Base-by-base conservation (phyloP, 1,140 invertebrate species). In the Orussus abietinus region DNA sequence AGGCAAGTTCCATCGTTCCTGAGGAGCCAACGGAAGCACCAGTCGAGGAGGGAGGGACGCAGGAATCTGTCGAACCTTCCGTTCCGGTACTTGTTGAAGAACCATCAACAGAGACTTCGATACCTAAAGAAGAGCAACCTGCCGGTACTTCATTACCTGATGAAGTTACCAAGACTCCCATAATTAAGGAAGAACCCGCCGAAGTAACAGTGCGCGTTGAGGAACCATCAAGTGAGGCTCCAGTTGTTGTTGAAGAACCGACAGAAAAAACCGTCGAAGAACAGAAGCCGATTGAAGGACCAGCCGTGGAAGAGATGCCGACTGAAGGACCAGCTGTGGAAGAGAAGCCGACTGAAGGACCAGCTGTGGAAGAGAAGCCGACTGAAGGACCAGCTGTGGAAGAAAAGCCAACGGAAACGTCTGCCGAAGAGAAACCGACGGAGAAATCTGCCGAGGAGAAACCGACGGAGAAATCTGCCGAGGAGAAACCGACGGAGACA, bases 201-300 rank as follows among this genome's bases (percentile, higher is more conserved):
- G n/a, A n/a, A n/a, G n/a, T n/a, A n/a, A n/a, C n/a, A n/a, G n/a
- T n/a, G n/a, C n/a, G n/a, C n/a, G n/a, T n/a, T 14, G 38, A 1
- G 13, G 21, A 12, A 30, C 3, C 12, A 13, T 17, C 36, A 10
- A 37, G 14, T 21, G 14, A 21, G 28, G 13, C 45, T 41, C 5
- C 3, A 21, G 10, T 42, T 13, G 14, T 30, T n/a, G 41, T 42
- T 22, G 40, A 55, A 41, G 31, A 32, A 25, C 5, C 33, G 12
- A 14, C 6, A 9, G 47, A 54, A 32, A 18, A 35, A 9, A 15
- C 17, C 21, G 12, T 29, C 12, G 51, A 49, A 22, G 37, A 46
- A 32, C 45, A 53, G 25, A 33, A 25, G 9, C 41, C 37, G 21
- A 46, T 47, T 30, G 50, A 53, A 47, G 43, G 13, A 28, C 13